These are phyloP conservation scores for Euthynnus affinis DNA, from an alignment of 2,797 vertebrate genomes.

Conservation along the genomic window DNA sequence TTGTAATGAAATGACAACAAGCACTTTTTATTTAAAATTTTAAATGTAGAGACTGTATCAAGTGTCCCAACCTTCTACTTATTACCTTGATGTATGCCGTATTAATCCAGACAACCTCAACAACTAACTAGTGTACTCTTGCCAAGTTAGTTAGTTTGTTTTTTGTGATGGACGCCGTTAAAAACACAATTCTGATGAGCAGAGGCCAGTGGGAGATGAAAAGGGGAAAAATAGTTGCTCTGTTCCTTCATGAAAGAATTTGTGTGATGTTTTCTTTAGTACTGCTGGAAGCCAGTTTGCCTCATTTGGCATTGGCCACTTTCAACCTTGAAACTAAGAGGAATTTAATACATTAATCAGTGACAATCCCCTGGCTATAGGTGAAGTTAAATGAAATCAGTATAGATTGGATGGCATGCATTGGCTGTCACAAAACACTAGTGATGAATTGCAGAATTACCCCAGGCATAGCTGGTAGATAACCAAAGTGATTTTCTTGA, in stretches of 20 bases:
- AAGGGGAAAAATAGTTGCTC: constrained; percentile 30
- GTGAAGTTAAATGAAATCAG: constrained; percentile 68
- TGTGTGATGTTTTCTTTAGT: constrained; percentile 50
- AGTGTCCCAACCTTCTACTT: constrained; percentile 20
- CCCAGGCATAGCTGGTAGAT: constrained; percentile 38
- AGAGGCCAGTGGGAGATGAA: constrained; percentile 49
- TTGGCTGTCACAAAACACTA: constrained; percentile 37
- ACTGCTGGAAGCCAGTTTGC: constrained; percentile 58
- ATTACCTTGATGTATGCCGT: constrained; percentile 17
- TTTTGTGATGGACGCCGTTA: constrained; percentile 58
- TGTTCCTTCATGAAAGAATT: constrained; percentile 58
- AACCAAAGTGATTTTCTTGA: constrained; percentile 60
- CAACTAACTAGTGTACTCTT: constrained; percentile 15
- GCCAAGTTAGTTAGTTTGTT: constrained; percentile 52
- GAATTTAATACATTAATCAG: constrained; percentile 72
- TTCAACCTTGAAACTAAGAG: constrained; percentile 56
- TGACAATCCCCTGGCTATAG: constrained; percentile 58
- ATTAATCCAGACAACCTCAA: constrained; percentile 29
- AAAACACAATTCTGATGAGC: constrained; percentile 43
- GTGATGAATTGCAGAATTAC: constrained; percentile 50
- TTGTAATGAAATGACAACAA: constrained; percentile 19
- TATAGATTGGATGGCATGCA: constrained; percentile 58
- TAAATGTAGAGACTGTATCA: constrained; percentile 10
- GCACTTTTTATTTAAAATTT: constrained; percentile 8
- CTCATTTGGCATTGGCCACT: constrained; percentile 61